Conservation (phyloP, 2,888 invertebrate species). For the Spodoptera exigua region DNA sequence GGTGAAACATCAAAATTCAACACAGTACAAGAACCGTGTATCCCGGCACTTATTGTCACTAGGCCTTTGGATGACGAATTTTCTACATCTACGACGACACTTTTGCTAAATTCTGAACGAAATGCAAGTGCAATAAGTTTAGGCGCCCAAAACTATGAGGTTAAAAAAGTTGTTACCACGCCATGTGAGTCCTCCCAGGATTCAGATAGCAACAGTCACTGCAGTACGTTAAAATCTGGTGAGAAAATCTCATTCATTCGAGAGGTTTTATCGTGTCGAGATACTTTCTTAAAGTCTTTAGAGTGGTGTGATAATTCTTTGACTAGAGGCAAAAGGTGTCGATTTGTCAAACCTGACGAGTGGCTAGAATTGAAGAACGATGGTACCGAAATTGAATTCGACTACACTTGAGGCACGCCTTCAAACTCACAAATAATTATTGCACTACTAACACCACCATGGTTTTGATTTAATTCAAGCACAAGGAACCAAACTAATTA, state of each 20-base stretch:
- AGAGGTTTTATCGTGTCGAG: conserved; percentile 82
- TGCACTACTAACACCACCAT: conserved; percentile 36
- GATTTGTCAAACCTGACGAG: conserved; percentile 79
- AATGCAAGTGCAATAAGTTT: conserved; percentile 66
- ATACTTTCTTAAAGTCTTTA: conserved; percentile 82
- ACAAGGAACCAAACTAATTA: conserved; percentile 5
- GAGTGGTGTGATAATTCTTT: conserved; percentile 87
- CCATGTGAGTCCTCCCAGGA: conserved; percentile 59
- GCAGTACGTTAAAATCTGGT: conserved; percentile 79
- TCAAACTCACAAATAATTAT: conserved; percentile 48
- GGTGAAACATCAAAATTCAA: conserved; percentile 52
- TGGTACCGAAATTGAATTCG: conserved; percentile 69
- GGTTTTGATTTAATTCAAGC: conserved; percentile 5
- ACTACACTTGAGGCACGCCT: conserved; percentile 55
- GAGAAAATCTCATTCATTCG: conserved; percentile 85
- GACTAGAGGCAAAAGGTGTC: conserved; percentile 81
- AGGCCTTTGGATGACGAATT: conserved; percentile 59
- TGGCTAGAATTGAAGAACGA: conserved; percentile 81
- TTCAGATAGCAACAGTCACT: conserved; percentile 66
- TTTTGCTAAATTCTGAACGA: conserved; percentile 74
- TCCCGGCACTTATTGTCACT: conserved; percentile 63
- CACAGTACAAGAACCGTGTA: conserved; percentile 36
- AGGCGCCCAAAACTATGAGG: conserved; percentile 52
- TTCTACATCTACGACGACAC: conserved; percentile 73
- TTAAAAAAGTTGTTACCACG: conserved; percentile 57